Base-by-base conservation (phyloP, 2,797 vertebrate genomes). In the Coranthus polyacanthus region DNA sequence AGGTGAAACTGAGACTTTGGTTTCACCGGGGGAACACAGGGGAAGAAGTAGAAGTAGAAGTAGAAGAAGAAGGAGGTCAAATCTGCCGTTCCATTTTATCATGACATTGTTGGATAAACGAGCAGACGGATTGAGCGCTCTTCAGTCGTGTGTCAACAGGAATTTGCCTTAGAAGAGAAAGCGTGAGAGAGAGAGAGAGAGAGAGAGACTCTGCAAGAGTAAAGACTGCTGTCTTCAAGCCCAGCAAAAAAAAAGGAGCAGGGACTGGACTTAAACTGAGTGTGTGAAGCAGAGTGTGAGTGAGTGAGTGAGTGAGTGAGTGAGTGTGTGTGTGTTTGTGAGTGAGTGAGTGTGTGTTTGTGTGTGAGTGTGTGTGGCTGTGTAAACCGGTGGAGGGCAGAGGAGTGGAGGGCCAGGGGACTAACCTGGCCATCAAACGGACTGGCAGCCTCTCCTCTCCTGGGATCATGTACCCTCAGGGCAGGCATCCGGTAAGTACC, bases 401-500 rank as follows among this genome's bases (percentile, higher is more conserved):
- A 91, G 91, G 84, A 91, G 87, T 85, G 84, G 87, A 89, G 93
- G 92, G 84, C 88, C 88, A 92, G 91, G 91, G 88, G 79, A 91
- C 85, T 77, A 82, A 83, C 78, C 90, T 90, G 91, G 87, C 91
- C 86, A 86, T 92, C 91, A 93, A 87, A 91, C 84, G 84, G 86
- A 91, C 89, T 87, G 87, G 79, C 75, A 89, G 87, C 85, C 72
- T 87, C 81, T 89, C 89, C 85, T 90, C 91, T 92, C 89, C 88
- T 82, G 82, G 89, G 94, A 96, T 91, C 92, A 96, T 97, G 96
- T 96, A 95, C 92, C 94, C 96, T 56, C 96, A 97, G 93, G 96
- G 96, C 70, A 94, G 96, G 89, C 96, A 96, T 91, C 93, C 95
- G 93, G 96, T 96, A 90, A 95, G 95, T 76, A 72, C 70, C 70